Evolutionary conservation across 2,888 invertebrate species (phyloP).

Genomic region (Scaptomyza flava): DNA sequence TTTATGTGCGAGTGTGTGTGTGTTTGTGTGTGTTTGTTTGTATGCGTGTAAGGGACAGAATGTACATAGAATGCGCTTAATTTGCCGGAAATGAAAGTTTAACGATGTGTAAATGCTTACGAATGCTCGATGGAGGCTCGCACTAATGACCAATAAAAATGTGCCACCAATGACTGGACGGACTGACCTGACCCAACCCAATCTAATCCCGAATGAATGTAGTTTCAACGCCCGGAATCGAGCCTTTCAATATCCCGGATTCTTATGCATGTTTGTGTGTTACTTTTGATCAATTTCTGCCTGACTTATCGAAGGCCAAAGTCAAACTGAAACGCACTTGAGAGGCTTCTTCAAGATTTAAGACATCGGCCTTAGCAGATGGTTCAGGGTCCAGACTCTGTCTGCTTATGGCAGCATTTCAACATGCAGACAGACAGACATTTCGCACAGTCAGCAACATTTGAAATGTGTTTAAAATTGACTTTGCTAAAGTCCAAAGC

Average conservation of each 20-base stretch:
- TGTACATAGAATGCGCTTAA: constrained; percentile 76
- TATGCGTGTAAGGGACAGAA: constrained; percentile 21
- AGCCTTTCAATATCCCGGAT: constrained; percentile 2
- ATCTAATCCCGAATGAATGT: constrained; percentile 17
- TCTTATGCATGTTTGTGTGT: constrained; percentile 8
- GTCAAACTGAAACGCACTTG: constrained; percentile 41
- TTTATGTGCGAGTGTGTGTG: constrained; percentile 3
- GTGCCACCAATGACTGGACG: constrained; percentile 49
- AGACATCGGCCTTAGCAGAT: constrained; percentile 34
- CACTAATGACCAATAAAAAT: constrained; percentile 79
- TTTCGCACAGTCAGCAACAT: constrained; percentile 45
- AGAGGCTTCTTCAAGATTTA: constrained; percentile 37
- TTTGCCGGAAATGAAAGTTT: constrained; percentile 80
- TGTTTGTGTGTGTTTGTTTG: constrained; percentile 3
- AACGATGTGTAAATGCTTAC: constrained; percentile 80
- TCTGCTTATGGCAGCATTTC: constrained; percentile 36
- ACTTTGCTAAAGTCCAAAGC: constrained; percentile 25
- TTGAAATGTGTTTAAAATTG: constrained; percentile 56
- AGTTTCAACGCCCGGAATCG: not conserved
- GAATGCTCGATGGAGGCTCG: constrained; percentile 74
- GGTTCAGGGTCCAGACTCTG: constrained; percentile 13
- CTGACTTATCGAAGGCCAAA: constrained; percentile 57
- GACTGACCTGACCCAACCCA: not conserved
- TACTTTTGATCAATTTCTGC: constrained; percentile 75
- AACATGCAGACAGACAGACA: constrained; percentile 17